These are phyloP conservation scores for Chrysina gloriosa DNA, from an alignment of 2,888 invertebrate genomes.

Conservation along the genomic window DNA sequence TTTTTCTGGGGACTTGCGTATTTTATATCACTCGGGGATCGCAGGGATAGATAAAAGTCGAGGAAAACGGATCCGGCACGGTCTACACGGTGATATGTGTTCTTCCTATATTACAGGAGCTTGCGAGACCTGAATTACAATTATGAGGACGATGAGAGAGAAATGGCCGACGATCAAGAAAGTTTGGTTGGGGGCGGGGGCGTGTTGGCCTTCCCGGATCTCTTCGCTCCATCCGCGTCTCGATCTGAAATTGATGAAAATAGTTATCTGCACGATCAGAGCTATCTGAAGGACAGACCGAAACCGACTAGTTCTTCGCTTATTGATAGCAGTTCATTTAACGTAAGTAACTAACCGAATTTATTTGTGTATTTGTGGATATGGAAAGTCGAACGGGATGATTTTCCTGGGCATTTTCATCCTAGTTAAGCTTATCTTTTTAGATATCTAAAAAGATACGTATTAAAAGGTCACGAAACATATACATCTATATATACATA, in stretches of 20 bases:
- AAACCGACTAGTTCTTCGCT: constrained; percentile 55
- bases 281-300: constrained; percentile 57
- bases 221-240: constrained; percentile 60
- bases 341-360: constrained; percentile 49
- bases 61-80: constrained; percentile 1
- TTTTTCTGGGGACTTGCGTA: too few relatives aligned
- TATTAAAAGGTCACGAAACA: too few relatives aligned
- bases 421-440: too few relatives aligned
- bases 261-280: constrained; percentile 57
- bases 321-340: constrained; percentile 58
- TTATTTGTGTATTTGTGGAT: background rate
- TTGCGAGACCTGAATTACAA: constrained; percentile 55
- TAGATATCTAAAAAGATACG: too few relatives aligned
- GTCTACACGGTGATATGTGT: constrained; percentile 19
- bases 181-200: constrained; percentile 53
- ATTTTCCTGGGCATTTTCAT: too few relatives aligned
- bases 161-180: constrained; percentile 48
- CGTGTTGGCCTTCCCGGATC: constrained; percentile 63
- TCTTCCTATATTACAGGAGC: constrained; percentile 48
- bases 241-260: constrained; percentile 54
- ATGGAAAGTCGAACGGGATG: too few relatives aligned
- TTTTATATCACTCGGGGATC: too few relatives aligned
- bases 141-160: constrained; percentile 48
- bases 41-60: too few relatives aligned
- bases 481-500: too few relatives aligned